Evolutionary conservation across 2,888 invertebrate species (phyloP), one percentile per base, ranked within the genome.

Genomic region (Argyresthia albistria): DNA sequence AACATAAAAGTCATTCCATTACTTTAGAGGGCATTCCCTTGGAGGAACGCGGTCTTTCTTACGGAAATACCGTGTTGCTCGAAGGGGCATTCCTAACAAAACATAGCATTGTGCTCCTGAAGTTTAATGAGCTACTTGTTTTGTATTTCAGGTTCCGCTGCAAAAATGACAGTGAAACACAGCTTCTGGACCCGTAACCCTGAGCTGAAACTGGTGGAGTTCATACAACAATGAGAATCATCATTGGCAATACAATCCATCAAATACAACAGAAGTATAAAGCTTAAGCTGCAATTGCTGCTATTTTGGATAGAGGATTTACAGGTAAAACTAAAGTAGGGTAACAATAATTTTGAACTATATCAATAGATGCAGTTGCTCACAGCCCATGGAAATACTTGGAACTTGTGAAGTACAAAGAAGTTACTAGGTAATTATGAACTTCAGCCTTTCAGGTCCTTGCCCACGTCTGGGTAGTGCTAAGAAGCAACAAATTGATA

Each of bases 251-350:
- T 52, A 87, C 86, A 0, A 87, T 86, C 57, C 75, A 86, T 58
- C 80, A 83, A 35, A 86, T 87, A 51, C 79, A 83, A 35, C 77
- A 78, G 53, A 87, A 86, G 60, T 86, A 87, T 54, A 81, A 79
- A 57, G 84, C 86, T 0, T 86, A 84, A 50, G 84, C 87, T 0
- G 86, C 84, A 54, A 83, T 87, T 54, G 87, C 87, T 10, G 70
- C 81, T 0, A 70, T 59, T 48, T 55, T 83, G 25, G 83, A 83
- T 0, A 68, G 69, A 15, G 82, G 82, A 0, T 86, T 84, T 59
- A 80, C 84, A 47, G 86, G 86, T 87, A 61, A 62, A n/a, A n/a
- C n/a, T n/a, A n/a, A n/a, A n/a, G n/a, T n/a, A n/a, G n/a, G n/a
- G n/a, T n/a, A 8, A 9, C 9, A 11, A 9, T 8, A n/a, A 39